Base-by-base conservation (phyloP, 2,113 vertebrate genomes). In the Cynoglossus semilaevis region DNA sequence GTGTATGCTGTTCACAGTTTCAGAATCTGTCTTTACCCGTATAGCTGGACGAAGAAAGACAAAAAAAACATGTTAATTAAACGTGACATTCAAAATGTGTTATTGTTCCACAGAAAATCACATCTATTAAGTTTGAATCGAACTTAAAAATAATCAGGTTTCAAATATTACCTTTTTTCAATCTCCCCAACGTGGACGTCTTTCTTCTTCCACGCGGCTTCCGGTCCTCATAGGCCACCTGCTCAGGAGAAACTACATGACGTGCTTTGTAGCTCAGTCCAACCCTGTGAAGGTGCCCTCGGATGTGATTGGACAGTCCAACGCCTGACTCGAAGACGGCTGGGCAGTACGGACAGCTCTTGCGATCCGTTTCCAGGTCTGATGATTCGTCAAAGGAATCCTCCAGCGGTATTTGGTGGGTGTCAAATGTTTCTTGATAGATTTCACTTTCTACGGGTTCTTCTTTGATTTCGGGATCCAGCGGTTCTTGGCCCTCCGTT, bases 241-340 rank as follows among this genome's bases (percentile, higher is more conserved):
- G 92, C 72, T 97, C 94, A 61, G 94, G 93, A 76, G 95, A 89
- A 51, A 96, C 94, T 81, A 93, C 93, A 58, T 96, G 94, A 36
- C 94, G 93, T 51, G 94, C 94, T 81, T 96, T 94, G 65, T 96
- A 96, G 77, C 91, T 95, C 59, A 96, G 84, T 72, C 95, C 94
- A 40, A 94, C 93, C 90, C 95, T 91, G 79, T 97, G 94, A 77
- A 97, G 93, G 88, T 97, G 95, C 50, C 95, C 95, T 82, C 95
- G 90, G 46, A 97, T 91, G 29, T 97, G 95, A 88, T 97, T 96
- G 71, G 94, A 97, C 82, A 97, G 88, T 44, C 94, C 94, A 83
- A 97, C 94, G 74, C 95, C 95, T 36, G 95, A 96, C 88, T 97
- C 94, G 89, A 97, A 97, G 40, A 94, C 88, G 63, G 94, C 94